A percentile compares a stretch with the other conserved stretches of the same genome.
These are phyloP conservation scores for Siphlonurus alternatus DNA, from an alignment of 2,888 invertebrate genomes.

Conservation along the genomic window DNA sequence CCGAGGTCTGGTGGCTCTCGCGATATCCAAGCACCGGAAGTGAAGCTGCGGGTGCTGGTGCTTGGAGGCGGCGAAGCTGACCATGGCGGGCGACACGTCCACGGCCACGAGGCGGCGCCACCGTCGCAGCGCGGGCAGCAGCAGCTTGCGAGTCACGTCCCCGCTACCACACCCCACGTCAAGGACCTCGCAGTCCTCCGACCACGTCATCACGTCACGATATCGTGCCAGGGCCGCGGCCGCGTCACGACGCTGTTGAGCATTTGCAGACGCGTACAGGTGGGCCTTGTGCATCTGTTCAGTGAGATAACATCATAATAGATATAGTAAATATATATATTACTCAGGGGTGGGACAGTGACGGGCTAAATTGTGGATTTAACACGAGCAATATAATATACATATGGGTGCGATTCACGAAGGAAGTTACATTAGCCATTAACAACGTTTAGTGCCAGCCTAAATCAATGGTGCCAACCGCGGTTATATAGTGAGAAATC, in stretches of 20 bases:
- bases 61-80: constrained; percentile 41
- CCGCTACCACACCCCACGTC: constrained; percentile 66
- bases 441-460: too few species aligned
- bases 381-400: too few species aligned
- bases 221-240: constrained; percentile 45
- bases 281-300: constrained; percentile 43
- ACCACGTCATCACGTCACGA: constrained; percentile 38
- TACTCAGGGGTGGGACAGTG: too few species aligned
- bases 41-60: constrained; percentile 28
- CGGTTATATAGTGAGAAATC: too few species aligned
- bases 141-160: constrained; percentile 42
- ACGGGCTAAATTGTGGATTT: too few species aligned
- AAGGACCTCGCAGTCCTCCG: constrained; percentile 23
- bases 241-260: constrained; percentile 49
- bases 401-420: too few species aligned
- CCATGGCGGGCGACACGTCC: constrained; percentile 55
- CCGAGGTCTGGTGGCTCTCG: constrained; percentile 24
- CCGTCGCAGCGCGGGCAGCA: constrained; percentile 38
- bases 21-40: constrained; percentile 37
- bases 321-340: too few species aligned
- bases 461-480: too few species aligned
- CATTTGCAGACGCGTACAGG: constrained; percentile 48
- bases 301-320: too few species aligned
- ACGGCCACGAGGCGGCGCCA: constrained; percentile 34
- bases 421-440: too few species aligned